Conservation (phyloP, 1,140 invertebrate genomes). For the Macrosteles quadrilineatus region DNA sequence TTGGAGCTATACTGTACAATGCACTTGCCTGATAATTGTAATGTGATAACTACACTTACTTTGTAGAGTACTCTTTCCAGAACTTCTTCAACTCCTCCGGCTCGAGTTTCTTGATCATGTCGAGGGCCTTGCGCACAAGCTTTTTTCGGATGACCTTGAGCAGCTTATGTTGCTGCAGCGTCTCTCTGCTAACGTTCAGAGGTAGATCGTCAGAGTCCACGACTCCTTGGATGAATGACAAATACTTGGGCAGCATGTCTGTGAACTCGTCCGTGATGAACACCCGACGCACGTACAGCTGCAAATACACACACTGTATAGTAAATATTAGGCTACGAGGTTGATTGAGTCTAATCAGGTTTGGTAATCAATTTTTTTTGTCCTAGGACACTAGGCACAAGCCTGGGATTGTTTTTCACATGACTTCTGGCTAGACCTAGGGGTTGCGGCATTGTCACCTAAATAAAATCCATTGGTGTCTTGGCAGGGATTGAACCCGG, state of each 20-base stretch:
- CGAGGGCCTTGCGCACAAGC: conserved; percentile 92
- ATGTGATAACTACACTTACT: too few relatives aligned
- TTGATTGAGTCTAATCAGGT: too few relatives aligned
- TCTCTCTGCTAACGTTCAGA: conserved; percentile 97
- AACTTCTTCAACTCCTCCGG: conserved; percentile 91
- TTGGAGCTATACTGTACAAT: too few relatives aligned
- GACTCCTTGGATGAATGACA: conserved; percentile 92
- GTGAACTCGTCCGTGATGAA: conserved; percentile 99
- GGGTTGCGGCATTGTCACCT: too few relatives aligned
- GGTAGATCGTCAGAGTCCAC: conserved; percentile 99
- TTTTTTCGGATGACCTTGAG: conserved; percentile 99
- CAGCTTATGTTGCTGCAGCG: conserved; percentile 97
- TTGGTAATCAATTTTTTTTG: too few relatives aligned
- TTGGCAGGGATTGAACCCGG: too few relatives aligned
- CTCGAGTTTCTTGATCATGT: conserved; percentile 97
- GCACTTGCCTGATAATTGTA: too few relatives aligned
- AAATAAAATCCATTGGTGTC: too few relatives aligned
- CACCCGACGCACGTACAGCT: conserved; percentile 92
- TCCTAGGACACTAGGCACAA: too few relatives aligned
- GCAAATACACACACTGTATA: conserved; percentile 38
- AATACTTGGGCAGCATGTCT: conserved; percentile 99
- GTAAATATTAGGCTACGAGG: too few relatives aligned
- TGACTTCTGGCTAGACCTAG: too few relatives aligned
- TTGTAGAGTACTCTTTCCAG: conserved; percentile 99
- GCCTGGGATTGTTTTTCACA: too few relatives aligned